Evolutionary conservation across 2,113 vertebrate species (phyloP).

Genomic region (Python bivittatus): DNA sequence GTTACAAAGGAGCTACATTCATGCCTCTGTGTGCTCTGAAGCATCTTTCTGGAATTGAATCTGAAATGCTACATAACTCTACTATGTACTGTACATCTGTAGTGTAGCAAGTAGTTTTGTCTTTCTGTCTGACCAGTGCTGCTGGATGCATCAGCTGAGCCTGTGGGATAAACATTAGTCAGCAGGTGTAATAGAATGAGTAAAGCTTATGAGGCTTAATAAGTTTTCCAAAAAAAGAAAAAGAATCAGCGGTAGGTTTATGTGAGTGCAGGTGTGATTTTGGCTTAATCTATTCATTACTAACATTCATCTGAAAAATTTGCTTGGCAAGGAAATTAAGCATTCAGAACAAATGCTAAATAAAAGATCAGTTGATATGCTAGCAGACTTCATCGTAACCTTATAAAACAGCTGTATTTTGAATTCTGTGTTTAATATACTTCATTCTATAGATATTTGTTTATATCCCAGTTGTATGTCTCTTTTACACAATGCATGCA

Average conservation of each 20-base stretch:
- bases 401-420: conserved; percentile 45
- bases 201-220: conserved; percentile 12
- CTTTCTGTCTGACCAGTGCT: conserved; percentile 13
- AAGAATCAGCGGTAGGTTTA: conserved; percentile 49
- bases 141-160: conserved; percentile 6
- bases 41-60: neutral
- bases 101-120: neutral
- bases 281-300: conserved; percentile 60
- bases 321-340: conserved; percentile 66
- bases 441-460: neutral
- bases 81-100: neutral
- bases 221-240: conserved; percentile 53
- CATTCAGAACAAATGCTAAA: conserved; percentile 45
- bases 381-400: conserved; percentile 43
- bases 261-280: conserved; percentile 72
- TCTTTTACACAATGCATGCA: neutral
- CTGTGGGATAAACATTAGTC: fast-evolving
- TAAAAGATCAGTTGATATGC: conserved; percentile 55
- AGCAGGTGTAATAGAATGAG: conserved; percentile 29
- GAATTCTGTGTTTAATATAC: conserved; percentile 3
- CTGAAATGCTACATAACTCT: neutral
- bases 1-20: neutral
- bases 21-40: neutral
- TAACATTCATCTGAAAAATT: conserved; percentile 61
- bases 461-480: neutral